phyloP scores from a whole-genome alignment of 2,888 invertebrate species.

The Luperina nickerlii region DNA sequence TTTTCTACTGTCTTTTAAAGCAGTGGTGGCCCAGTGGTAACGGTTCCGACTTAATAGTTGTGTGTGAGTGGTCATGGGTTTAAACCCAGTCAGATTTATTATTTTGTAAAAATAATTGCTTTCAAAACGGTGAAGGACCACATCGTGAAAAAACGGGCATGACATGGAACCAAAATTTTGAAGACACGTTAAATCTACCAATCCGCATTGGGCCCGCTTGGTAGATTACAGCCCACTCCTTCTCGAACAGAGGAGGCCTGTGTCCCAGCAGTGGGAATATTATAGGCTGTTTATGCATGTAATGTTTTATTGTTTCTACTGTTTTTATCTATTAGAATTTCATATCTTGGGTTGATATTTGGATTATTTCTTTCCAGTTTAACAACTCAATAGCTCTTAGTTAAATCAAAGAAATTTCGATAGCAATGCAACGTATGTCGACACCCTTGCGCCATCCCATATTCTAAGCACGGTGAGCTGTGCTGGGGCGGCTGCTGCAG shows the following conservation, averaged over 20 bases:
- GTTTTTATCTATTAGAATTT: not conserved
- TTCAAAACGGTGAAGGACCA: not conserved
- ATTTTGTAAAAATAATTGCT: not conserved
- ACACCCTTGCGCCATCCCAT: too few relatives aligned
- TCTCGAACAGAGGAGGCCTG: too few relatives aligned
- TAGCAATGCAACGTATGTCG: too few relatives aligned
- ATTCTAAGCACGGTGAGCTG: too few relatives aligned
- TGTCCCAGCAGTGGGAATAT: not conserved
- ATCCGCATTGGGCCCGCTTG: too few relatives aligned
- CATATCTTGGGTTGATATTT: not conserved
- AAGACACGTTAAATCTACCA: not conserved
- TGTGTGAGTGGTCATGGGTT: not conserved
- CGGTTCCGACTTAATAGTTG: not conserved
- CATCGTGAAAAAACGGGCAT: not conserved
- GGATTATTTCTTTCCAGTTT: not conserved
- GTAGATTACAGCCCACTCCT: too few relatives aligned
- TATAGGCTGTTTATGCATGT: not conserved
- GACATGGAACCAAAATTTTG: not conserved
- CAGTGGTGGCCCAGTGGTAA: too few relatives aligned
- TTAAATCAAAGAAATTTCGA: not conserved
- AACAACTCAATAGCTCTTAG: not conserved
- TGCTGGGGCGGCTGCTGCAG: too few relatives aligned
- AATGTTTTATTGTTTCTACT: not conserved
- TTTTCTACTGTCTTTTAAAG: not conserved
- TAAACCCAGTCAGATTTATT: too few relatives aligned